Percentiles rank a stretch among this genome's conserved stretches.
Evolutionary conservation across 2,113 vertebrate genomes (phyloP).

Genomic region (Uria aalge): DNA sequence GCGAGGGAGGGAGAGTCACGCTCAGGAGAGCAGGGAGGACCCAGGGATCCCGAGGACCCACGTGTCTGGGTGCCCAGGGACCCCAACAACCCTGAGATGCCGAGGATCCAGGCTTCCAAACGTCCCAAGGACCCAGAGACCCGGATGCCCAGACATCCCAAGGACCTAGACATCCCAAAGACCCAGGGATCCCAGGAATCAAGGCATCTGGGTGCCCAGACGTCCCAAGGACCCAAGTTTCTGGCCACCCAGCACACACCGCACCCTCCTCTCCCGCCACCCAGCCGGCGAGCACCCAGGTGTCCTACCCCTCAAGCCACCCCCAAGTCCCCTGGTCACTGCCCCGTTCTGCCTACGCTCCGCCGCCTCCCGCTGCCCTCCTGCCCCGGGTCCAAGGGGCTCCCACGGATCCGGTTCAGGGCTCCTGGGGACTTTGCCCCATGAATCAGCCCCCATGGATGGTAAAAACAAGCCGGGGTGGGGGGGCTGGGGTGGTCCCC

Average conservation of each 20-base stretch:
- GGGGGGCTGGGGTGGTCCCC: neutral
- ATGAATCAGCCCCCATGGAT: neutral
- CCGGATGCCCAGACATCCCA: too few species aligned
- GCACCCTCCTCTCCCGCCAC: neutral
- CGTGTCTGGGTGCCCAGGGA: neutral
- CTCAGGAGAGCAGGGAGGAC: neutral
- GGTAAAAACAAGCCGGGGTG: too few species aligned
- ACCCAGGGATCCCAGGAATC: neutral
- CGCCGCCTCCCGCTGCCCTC: neutral
- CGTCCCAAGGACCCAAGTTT: neutral
- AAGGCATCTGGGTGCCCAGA: too few species aligned
- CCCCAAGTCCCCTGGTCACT: neutral
- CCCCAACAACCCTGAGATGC: too few species aligned
- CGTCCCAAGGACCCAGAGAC: too few species aligned
- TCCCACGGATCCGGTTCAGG: neutral
- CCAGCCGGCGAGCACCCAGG: too few species aligned
- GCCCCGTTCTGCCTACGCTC: neutral
- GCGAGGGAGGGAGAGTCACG: rapidly evolving
- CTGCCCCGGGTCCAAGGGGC: conserved; percentile 9
- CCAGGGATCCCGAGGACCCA: too few species aligned
- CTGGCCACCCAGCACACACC: rapidly evolving
- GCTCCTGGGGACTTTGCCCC: neutral
- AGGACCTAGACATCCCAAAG: too few species aligned
- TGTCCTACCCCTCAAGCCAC: neutral
- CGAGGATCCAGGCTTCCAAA: rapidly evolving